These are phyloP conservation scores for Psylliodes chrysocephalus DNA, from an alignment of 2,888 invertebrate species.

Conservation along the genomic window DNA sequence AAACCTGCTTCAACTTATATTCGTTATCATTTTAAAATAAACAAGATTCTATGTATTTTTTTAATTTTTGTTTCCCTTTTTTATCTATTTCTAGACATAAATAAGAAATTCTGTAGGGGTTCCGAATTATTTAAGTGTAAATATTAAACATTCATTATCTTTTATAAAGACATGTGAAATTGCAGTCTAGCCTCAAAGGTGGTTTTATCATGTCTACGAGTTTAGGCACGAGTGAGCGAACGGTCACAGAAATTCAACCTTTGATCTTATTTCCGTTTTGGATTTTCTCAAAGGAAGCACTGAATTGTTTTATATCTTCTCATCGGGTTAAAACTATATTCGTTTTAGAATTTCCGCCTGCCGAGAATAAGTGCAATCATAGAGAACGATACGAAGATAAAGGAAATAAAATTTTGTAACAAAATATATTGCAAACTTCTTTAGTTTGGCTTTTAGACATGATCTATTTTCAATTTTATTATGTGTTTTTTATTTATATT, in stretches of 20 bases:
- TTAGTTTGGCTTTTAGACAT: no score
- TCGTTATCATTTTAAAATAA: no score
- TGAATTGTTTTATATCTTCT: constrained; percentile 45
- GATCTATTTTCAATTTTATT: no score
- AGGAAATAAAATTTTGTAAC: no score
- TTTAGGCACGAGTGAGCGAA: constrained; percentile 48
- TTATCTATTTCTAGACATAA: no score
- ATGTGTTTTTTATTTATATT: no score
- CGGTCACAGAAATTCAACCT: constrained; percentile 46
- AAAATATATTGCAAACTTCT: no score
- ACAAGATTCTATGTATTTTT: no score
- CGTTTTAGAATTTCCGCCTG: constrained; percentile 5
- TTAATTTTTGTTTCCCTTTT: no score
- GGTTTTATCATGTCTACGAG: constrained; percentile 39
- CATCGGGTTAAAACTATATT: constrained; percentile 31
- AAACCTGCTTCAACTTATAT: no score
- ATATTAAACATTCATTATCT: constrained; percentile 27
- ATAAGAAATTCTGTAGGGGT: no score
- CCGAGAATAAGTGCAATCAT: neutral
- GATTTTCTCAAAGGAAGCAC: constrained; percentile 47
- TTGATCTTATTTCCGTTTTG: constrained; percentile 50
- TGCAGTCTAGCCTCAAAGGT: constrained; percentile 35
- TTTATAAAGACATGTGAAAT: constrained; percentile 33
- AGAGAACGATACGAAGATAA: no score
- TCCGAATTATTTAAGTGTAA: constrained; percentile 23